Percentiles rank a stretch among this genome's conserved stretches.
phyloP scores from a whole-genome alignment of 2,888 invertebrate genomes.

The Linnaemya tessellans region DNA sequence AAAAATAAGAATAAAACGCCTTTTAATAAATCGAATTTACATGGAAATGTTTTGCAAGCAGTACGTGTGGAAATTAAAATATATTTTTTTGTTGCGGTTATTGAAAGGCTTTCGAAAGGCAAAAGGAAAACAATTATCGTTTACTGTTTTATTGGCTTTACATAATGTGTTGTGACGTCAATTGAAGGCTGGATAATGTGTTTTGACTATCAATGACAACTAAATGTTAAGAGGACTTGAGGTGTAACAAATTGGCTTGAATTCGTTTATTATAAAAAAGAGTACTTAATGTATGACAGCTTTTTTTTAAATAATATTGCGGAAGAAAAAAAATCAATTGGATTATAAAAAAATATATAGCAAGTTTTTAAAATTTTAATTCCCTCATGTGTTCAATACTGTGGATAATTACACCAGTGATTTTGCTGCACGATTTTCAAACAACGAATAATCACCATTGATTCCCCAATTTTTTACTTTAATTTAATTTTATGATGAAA shows the following conservation, averaged over 20 bases:
- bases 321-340: too few relatives aligned
- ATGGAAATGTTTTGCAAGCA: slow-evolving; percentile 25
- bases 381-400: too few relatives aligned
- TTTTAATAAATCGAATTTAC: slow-evolving; percentile 31
- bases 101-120: slow-evolving; percentile 18
- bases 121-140: not conserved
- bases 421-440: too few relatives aligned
- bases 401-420: too few relatives aligned
- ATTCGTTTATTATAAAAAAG: not conserved
- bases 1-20: slow-evolving; percentile 15
- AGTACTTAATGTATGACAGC: not conserved
- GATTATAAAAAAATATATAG: too few relatives aligned
- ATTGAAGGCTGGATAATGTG: slow-evolving; percentile 13
- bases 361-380: too few relatives aligned
- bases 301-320: not conserved
- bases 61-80: slow-evolving; percentile 32
- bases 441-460: too few relatives aligned
- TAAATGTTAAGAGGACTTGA: not conserved
- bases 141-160: slow-evolving; percentile 14
- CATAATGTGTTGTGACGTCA: slow-evolving; percentile 32
- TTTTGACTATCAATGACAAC: slow-evolving; percentile 15
- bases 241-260: not conserved
- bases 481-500: not conserved
- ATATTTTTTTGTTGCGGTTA: slow-evolving; percentile 22
- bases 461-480: not conserved